These are phyloP conservation scores for Lycaon pictus DNA, from an alignment of 2,113 vertebrate species.

Conservation along the genomic window DNA sequence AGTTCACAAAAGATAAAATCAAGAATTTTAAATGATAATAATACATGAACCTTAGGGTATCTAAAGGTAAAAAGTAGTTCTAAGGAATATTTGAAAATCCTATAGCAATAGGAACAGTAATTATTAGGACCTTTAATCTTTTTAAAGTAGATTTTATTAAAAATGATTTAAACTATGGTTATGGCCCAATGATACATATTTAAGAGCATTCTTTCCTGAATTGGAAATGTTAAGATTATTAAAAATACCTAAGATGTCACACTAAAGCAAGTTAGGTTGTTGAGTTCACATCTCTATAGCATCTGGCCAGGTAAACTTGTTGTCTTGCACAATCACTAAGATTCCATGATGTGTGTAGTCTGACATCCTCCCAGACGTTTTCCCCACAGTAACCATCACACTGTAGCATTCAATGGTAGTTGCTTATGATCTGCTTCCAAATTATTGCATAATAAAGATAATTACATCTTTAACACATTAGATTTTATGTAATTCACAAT, in stretches of 20 bases:
- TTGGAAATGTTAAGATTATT: background rate
- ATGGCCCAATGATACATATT: background rate
- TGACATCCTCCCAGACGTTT: background rate
- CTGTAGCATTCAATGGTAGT: background rate
- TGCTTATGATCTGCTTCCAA: background rate
- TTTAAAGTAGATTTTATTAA: slow-evolving; percentile 19
- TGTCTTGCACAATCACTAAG: background rate
- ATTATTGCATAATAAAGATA: background rate
- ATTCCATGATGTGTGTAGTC: background rate
- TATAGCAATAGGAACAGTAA: background rate
- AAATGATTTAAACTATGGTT: background rate
- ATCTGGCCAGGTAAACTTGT: background rate
- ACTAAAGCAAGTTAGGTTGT: background rate
- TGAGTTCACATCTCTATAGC: background rate
- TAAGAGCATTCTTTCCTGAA: background rate
- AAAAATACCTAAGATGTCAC: background rate
- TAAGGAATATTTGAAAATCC: slow-evolving; percentile 11
- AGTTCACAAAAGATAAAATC: background rate
- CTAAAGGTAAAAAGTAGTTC: background rate
- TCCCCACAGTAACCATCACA: background rate
- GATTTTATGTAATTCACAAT: background rate
- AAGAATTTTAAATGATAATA: background rate
- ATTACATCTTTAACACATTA: background rate
- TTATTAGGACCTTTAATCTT: background rate
- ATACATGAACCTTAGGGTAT: background rate